Base-by-base conservation (phyloP, 2,888 invertebrate species). In the Drosophila mayaguana region DNA sequence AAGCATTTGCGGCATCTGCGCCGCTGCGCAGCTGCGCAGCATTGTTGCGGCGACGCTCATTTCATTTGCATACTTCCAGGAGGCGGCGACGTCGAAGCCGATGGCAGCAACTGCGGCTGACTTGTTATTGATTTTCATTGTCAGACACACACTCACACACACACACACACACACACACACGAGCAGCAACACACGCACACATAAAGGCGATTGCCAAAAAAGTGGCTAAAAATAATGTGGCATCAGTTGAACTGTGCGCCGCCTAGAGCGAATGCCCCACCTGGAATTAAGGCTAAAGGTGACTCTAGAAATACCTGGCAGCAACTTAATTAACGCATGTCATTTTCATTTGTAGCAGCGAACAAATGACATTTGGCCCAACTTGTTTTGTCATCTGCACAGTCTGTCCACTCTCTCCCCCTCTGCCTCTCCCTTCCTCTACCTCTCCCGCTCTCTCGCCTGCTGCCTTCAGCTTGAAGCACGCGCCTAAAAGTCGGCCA, bases 321-420 rank as follows among this genome's bases (percentile, higher is more conserved):
- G 72, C 83, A 68, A 81, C 84, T 78, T 87, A 82, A 82, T 82
- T 84, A 82, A 82, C 84, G 79, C 84, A 75, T 84, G 81, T 84
- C 84, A 78, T 81, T 81, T 81, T 84, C 75, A 84, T 87, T 83
- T 81, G 69, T 34, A 54, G 63, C 48, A 69, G 46, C 42, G 68
- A 71, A 75, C 81, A 78, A 82, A 72, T 82, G 79, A 69, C 87
- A 78, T 45, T 78, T 64, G 61, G 28, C 59, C 82, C 80, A 73
- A 69, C 61, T 73, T 75, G 38, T 67, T 75, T 61, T 62, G 57
- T 38, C 28, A 50, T 59, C 72, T 59, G 69, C 53, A 34, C 51
- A 48, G 42, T 25, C 2, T 43, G n/a, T 61, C 32, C 48, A 50
- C 48, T 48, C 38, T 14, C 34, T 12, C 36, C 16, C 43, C 6